phyloP scores from a whole-genome alignment of 2,797 vertebrate genomes.

The Danio choprae region DNA sequence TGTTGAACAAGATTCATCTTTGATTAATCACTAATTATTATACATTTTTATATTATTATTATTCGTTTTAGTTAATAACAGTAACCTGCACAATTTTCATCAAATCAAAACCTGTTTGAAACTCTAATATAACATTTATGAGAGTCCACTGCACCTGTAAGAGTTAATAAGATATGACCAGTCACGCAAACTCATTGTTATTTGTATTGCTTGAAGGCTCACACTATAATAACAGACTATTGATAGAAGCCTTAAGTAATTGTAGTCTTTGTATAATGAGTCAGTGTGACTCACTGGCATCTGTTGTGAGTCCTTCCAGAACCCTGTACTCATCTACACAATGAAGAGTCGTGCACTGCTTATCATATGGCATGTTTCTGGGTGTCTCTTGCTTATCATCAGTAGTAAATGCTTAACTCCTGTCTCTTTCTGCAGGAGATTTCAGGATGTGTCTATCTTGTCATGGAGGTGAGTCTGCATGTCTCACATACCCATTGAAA shows the following conservation, averaged over 20 bases:
- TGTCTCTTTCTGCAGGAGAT: constrained; percentile 82
- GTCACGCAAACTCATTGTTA: background rate
- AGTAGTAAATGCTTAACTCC: background rate
- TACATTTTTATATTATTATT: too few relatives aligned
- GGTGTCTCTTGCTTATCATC: background rate
- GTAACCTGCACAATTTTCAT: too few relatives aligned
- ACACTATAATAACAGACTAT: background rate
- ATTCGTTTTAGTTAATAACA: too few relatives aligned
- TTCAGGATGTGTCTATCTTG: constrained; percentile 93
- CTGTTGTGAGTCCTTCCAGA: background rate
- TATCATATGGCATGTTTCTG: constrained; percentile 4
- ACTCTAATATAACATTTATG: background rate
- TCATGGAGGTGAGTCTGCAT: constrained; percentile 92
- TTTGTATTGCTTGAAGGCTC: constrained; percentile 1
- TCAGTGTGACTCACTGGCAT: background rate
- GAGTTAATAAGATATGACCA: background rate
- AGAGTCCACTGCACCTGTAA: background rate
- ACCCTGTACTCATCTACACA: background rate
- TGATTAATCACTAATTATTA: too few relatives aligned
- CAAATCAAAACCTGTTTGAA: too few relatives aligned
- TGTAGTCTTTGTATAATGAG: constrained; percentile 7
- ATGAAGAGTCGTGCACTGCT: background rate
- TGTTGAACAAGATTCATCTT: too few relatives aligned
- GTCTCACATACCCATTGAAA: constrained; percentile 15
- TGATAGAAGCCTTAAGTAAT: constrained; percentile 13